phyloP scores from a whole-genome alignment of 2,113 vertebrate species.

The Melanerpes aurifrons region DNA sequence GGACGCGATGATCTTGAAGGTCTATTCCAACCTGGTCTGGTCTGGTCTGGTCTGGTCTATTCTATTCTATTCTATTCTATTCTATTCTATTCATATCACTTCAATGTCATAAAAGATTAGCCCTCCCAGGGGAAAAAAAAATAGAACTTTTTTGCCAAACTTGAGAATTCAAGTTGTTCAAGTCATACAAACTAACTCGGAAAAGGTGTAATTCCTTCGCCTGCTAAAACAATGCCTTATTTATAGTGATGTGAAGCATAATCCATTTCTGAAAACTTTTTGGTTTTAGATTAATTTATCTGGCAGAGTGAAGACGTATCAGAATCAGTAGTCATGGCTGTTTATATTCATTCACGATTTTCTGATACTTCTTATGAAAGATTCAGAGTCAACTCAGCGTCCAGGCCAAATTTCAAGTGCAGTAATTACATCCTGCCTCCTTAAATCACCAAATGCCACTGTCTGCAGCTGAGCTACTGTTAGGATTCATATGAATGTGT shows the following conservation, averaged over 20 bases:
- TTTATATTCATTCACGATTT: neutral
- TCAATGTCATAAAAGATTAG: neutral
- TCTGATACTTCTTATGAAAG: neutral
- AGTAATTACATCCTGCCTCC: neutral
- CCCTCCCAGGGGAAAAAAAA: neutral
- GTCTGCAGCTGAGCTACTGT: neutral
- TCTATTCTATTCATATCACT: neutral
- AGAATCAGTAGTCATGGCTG: neutral
- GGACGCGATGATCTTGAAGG: too few species aligned
- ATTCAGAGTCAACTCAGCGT: neutral
- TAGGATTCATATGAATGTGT: neutral
- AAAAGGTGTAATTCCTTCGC: neutral
- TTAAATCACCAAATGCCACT: neutral
- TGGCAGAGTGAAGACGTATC: neutral
- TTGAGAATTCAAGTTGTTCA: neutral
- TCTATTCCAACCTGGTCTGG: too few species aligned
- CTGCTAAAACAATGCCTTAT: neutral
- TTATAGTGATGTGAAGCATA: neutral
- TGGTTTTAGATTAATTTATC: neutral
- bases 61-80: too few species aligned
- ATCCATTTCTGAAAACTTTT: neutral
- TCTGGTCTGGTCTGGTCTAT: too few species aligned
- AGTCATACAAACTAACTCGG: neutral
- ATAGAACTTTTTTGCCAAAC: neutral
- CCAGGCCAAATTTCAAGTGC: neutral